phyloP scores from a whole-genome alignment of 2,888 invertebrate species.

The Lithophane socia region DNA sequence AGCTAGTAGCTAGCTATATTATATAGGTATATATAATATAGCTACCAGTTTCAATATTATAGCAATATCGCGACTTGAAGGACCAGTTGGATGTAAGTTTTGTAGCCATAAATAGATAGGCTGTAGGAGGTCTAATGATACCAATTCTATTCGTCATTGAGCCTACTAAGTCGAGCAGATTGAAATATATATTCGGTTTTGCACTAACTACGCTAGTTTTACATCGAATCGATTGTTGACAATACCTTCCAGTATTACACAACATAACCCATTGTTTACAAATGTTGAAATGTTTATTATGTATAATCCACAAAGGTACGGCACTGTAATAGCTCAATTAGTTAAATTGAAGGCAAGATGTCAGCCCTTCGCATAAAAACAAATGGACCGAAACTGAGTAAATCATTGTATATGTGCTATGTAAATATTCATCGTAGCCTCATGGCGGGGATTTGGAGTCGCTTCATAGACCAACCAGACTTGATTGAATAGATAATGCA shows the following conservation, averaged over 20 bases:
- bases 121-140: slow-evolving; percentile 27
- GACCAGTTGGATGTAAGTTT: not conserved
- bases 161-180: not conserved
- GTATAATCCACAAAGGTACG: slow-evolving; percentile 14
- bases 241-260: slow-evolving; percentile 19
- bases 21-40: no score
- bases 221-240: slow-evolving; percentile 15
- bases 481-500: slow-evolving; percentile 6
- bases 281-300: slow-evolving; percentile 13
- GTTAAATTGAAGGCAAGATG: slow-evolving; percentile 10
- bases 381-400: slow-evolving; percentile 23
- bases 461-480: no score
- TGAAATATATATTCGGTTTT: not conserved
- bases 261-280: slow-evolving; percentile 17
- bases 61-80: slow-evolving; percentile 7
- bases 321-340: slow-evolving; percentile 50
- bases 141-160: not conserved
- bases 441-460: no score
- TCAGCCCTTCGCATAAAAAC: slow-evolving; percentile 20
- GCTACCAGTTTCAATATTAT: not conserved
- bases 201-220: not conserved
- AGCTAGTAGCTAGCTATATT: not conserved
- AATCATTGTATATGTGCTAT: not conserved
- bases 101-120: slow-evolving; percentile 19
- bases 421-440: no score